Percentiles rank a stretch among this genome's conserved stretches.
phyloP scores from a whole-genome alignment of 1,140 invertebrate species.

The Patella vulgata region DNA sequence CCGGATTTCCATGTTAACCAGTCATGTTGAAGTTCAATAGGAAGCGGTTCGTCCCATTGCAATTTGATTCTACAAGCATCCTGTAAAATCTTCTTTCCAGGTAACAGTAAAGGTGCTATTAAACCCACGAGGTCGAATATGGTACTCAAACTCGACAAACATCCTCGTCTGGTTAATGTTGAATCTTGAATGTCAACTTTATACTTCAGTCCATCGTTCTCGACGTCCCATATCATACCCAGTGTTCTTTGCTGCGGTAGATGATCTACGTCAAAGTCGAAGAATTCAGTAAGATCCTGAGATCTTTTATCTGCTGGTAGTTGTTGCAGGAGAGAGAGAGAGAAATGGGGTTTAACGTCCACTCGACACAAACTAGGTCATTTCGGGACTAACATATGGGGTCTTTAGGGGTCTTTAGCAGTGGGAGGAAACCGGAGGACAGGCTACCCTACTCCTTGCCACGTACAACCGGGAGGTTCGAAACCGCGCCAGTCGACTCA shows the following conservation, averaged over 20 bases:
- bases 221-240: too few species aligned
- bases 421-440: too few species aligned
- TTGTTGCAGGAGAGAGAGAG: too few species aligned
- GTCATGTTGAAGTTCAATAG: background rate
- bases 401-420: too few species aligned
- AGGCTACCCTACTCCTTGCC: too few species aligned
- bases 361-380: too few species aligned
- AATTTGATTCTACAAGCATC: constrained; percentile 26
- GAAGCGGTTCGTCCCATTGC: constrained; percentile 28
- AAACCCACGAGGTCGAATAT: constrained; percentile 46
- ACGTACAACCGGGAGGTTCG: too few species aligned
- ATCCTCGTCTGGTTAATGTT: constrained; percentile 30
- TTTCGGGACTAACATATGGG: too few species aligned
- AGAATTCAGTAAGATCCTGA: too few species aligned
- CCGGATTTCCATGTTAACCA: constrained; percentile 34
- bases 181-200: constrained; percentile 19
- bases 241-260: constrained; percentile 38
- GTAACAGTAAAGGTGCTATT: constrained; percentile 29
- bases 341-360: too few species aligned
- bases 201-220: constrained; percentile 39
- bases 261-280: constrained; percentile 27
- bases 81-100: constrained; percentile 38
- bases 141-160: constrained; percentile 35
- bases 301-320: too few species aligned
- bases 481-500: too few species aligned